Conservation (phyloP, 1,140 invertebrate species). For the Xylocopa sonorina region DNA sequence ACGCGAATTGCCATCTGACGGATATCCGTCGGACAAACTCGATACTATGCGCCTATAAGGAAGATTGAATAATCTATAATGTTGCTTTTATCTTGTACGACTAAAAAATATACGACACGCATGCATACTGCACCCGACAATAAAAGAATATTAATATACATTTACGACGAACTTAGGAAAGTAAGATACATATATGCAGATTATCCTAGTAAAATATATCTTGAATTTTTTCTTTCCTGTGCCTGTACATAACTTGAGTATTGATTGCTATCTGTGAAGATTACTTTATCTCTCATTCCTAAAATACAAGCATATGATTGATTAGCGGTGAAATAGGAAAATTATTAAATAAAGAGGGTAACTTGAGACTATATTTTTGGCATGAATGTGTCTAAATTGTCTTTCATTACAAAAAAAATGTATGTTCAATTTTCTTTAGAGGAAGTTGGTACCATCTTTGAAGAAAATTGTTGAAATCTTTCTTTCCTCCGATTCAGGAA, state of each 20-base stretch:
- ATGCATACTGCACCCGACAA: too few species aligned
- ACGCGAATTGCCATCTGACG: slow-evolving; percentile 28
- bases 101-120: background rate
- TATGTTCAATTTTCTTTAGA: too few species aligned
- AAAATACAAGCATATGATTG: background rate
- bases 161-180: too few species aligned
- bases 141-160: background rate
- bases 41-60: background rate
- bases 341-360: background rate
- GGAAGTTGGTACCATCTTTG: too few species aligned
- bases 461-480: too few species aligned
- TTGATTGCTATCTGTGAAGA: background rate
- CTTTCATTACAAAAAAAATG: too few species aligned
- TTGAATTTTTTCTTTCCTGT: background rate
- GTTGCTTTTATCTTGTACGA: background rate
- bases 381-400: too few species aligned
- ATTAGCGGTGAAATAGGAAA: background rate
- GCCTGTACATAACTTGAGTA: background rate
- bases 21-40: background rate
- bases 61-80: background rate
- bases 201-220: background rate
- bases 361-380: too few species aligned
- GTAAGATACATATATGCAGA: background rate
- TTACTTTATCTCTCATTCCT: background rate
- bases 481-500: too few species aligned